Percentiles rank a stretch among this genome's conserved stretches.
These are phyloP conservation scores for Oceanodroma leucorhoa DNA, from an alignment of 2,797 vertebrate species.

Conservation along the genomic window DNA sequence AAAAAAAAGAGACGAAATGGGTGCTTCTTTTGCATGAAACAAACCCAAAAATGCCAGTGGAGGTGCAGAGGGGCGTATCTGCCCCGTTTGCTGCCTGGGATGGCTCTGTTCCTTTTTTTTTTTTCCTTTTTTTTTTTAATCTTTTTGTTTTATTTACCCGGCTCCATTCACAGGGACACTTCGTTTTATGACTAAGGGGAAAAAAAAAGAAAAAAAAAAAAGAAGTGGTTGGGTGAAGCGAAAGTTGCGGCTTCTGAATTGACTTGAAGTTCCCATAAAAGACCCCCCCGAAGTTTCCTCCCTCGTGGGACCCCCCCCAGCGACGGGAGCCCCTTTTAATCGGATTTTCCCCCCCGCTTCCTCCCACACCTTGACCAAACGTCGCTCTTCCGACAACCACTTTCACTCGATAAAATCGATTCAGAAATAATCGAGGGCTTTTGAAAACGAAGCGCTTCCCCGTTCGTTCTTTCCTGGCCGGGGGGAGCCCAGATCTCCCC, in stretches of 20 bases:
- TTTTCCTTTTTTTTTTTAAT: no score
- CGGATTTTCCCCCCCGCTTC: neutral
- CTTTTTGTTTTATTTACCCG: neutral
- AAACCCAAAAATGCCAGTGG: neutral
- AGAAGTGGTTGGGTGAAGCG: neutral
- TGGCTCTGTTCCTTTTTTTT: neutral
- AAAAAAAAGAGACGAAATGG: neutral
- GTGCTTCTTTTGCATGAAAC: constrained; percentile 35
- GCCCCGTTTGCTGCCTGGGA: neutral
- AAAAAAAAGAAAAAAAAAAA: no score
- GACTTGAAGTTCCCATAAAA: neutral
- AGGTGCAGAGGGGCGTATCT: neutral
- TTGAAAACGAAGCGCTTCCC: neutral
- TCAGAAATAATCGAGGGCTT: neutral
- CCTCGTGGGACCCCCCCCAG: neutral
- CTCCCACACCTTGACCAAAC: neutral
- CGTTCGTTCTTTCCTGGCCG: neutral
- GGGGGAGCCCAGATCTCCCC: neutral
- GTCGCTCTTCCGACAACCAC: neutral
- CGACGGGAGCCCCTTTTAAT: neutral
- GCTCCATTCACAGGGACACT: neutral
- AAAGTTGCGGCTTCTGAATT: neutral
- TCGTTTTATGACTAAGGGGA: neutral
- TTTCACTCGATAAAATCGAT: constrained; percentile 18
- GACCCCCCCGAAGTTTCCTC: neutral